Percentiles rank a stretch among this genome's conserved stretches.
Conservation (phyloP, 1,140 invertebrate genomes). For the Calliopsis andreniformis region DNA sequence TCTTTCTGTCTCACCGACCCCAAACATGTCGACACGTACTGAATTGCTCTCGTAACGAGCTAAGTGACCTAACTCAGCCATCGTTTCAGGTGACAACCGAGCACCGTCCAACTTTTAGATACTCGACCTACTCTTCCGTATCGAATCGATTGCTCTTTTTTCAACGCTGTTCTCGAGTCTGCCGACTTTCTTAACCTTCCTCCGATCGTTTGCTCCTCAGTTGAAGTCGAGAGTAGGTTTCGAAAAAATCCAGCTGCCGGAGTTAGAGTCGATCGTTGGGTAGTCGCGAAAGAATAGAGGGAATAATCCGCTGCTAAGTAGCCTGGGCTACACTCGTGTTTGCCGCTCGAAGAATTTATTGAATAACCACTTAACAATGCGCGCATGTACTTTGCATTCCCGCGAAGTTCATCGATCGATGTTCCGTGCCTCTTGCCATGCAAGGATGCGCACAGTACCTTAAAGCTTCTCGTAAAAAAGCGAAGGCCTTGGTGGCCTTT, state of each 20-base stretch:
- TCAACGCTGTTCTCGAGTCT: neutral
- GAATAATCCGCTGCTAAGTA: neutral
- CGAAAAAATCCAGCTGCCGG: neutral
- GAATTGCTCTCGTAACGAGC: conserved; percentile 52
- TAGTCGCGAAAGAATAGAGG: neutral
- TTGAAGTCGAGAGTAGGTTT: neutral
- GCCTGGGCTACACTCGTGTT: neutral
- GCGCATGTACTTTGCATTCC: conserved; percentile 52
- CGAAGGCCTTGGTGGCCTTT: conserved; percentile 43
- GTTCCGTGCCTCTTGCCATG: conserved; percentile 35
- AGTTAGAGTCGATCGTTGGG: neutral
- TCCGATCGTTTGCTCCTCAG: neutral
- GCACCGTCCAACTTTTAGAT: conserved; percentile 31
- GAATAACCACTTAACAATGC: conserved; percentile 45
- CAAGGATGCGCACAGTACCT: conserved; percentile 43
- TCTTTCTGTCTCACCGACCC: conserved; percentile 31
- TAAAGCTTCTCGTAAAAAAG: conserved; percentile 16
- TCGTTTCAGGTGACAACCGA: conserved; percentile 21
- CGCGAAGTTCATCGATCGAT: conserved; percentile 53
- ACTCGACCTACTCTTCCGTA: conserved; percentile 24
- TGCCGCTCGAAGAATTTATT: conserved; percentile 26
- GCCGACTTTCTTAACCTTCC: neutral
- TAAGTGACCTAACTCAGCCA: conserved; percentile 49
- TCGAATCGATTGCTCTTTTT: conserved; percentile 7
- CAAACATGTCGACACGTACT: conserved; percentile 48